These are phyloP conservation scores for Apis laboriosa DNA, from an alignment of 1,140 invertebrate genomes.

Conservation along the genomic window DNA sequence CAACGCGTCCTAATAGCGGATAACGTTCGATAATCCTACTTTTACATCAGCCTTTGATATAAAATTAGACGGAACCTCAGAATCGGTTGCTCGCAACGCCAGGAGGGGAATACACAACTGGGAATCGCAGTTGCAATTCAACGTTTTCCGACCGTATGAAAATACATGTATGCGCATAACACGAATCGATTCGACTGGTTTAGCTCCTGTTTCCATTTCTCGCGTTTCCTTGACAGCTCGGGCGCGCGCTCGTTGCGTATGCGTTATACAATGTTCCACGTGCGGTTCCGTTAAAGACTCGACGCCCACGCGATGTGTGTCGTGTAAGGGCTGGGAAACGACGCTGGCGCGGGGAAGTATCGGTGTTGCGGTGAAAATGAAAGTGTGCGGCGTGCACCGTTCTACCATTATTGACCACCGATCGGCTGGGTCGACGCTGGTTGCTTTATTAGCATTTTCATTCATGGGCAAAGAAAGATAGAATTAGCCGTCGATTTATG, in stretches of 20 bases:
- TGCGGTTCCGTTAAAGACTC: slow-evolving; percentile 54
- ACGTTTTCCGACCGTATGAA: neutral
- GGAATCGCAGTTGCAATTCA: no score
- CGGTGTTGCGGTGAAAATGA: slow-evolving; percentile 58
- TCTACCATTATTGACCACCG: slow-evolving; percentile 51
- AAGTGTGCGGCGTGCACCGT: slow-evolving; percentile 43
- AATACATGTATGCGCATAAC: slow-evolving; percentile 23
- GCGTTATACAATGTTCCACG: slow-evolving; percentile 48
- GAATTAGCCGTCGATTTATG: slow-evolving; percentile 37
- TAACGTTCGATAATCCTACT: neutral
- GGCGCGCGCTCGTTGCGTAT: slow-evolving; percentile 8
- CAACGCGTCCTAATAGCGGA: neutral
- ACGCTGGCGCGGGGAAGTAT: slow-evolving; percentile 6
- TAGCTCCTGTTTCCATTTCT: slow-evolving; percentile 1
- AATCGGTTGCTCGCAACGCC: neutral
- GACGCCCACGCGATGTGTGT: slow-evolving; percentile 54
- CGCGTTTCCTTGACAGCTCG: slow-evolving; percentile 9
- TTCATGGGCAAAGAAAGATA: slow-evolving; percentile 44
- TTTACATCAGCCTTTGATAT: neutral
- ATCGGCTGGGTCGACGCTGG: slow-evolving; percentile 3
- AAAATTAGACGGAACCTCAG: neutral
- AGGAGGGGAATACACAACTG: neutral
- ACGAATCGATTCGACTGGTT: slow-evolving; percentile 21
- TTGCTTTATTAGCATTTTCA: slow-evolving; percentile 46
- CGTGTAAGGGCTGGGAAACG: slow-evolving; percentile 40